A percentile compares a stretch with the other conserved stretches of the same genome.
phyloP scores from a whole-genome alignment of 2,888 invertebrate genomes.

The Helicoverpa assulta region DNA sequence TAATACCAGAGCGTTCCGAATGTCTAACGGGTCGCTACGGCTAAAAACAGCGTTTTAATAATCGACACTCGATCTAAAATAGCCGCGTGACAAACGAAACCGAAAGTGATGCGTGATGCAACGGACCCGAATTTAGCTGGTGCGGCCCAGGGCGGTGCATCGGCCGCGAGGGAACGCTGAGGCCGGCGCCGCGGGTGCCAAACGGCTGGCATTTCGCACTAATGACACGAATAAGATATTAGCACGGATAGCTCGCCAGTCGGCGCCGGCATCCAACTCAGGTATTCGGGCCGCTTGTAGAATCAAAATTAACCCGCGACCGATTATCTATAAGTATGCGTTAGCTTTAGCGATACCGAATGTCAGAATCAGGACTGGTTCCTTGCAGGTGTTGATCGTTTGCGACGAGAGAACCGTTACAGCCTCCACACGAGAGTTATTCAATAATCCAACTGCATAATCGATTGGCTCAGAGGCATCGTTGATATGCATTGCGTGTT shows the following conservation, averaged over 20 bases:
- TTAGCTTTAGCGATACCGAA: conserved; percentile 40
- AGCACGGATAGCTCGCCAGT: conserved; percentile 83
- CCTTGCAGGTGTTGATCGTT: conserved; percentile 50
- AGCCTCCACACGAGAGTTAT: conserved; percentile 65
- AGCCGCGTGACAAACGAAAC: conserved; percentile 89
- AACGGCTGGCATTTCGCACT: conserved; percentile 89
- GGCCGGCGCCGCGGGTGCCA: conserved; percentile 82
- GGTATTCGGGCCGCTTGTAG: conserved; percentile 82
- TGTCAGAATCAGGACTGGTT: conserved; percentile 60
- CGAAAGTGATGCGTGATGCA: conserved; percentile 89
- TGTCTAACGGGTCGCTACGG: conserved; percentile 73
- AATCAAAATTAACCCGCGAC: conserved; percentile 77
- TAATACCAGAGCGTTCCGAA: conserved; percentile 68
- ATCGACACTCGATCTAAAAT: conserved; percentile 89
- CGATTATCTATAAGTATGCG: conserved; percentile 52
- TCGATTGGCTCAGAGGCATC: conserved; percentile 62
- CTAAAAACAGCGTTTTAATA: conserved; percentile 88
- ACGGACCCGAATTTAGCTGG: conserved; percentile 88
- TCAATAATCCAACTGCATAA: conserved; percentile 67
- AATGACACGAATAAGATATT: conserved; percentile 90
- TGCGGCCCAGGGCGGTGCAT: conserved; percentile 84
- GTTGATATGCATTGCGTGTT: conserved; percentile 73
- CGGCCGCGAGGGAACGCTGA: conserved; percentile 82
- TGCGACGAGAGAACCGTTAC: conserved; percentile 70
- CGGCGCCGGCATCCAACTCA: conserved; percentile 74